These are phyloP conservation scores for Centropus bengalensis DNA, from an alignment of 2,113 vertebrate species.

Conservation along the genomic window DNA sequence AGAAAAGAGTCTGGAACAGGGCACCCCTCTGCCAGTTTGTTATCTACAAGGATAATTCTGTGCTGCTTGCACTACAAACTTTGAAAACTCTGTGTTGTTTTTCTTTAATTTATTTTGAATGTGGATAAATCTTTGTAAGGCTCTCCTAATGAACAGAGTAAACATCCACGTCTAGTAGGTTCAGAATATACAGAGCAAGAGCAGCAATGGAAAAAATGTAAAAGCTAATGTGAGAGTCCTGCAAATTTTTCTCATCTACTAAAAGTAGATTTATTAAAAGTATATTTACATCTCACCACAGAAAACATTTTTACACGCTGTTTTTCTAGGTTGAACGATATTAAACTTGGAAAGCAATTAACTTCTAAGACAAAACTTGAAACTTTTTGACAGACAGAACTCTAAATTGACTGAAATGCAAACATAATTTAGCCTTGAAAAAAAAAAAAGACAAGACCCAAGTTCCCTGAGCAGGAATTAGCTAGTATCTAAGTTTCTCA, in stretches of 20 bases:
- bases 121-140: neutral
- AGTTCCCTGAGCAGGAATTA: neutral
- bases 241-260: neutral
- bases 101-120: neutral
- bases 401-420: neutral
- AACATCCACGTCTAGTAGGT: neutral
- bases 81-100: neutral
- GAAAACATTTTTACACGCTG: neutral
- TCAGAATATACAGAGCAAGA: neutral
- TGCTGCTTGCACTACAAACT: neutral
- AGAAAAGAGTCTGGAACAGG: neutral
- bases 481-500: neutral
- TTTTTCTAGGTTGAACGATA: neutral
- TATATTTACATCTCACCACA: neutral
- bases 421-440: neutral
- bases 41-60: neutral
- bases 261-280: too few species aligned
- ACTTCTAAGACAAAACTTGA: neutral
- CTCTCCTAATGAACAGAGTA: neutral
- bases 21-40: neutral
- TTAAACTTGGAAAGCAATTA: neutral
- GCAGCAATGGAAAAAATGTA: neutral
- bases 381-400: neutral
- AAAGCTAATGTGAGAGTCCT: neutral
- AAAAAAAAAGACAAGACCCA: neutral